Conservation (phyloP, 92 coral and sea anemone species). For the Parazoanthus swiftii region DNA sequence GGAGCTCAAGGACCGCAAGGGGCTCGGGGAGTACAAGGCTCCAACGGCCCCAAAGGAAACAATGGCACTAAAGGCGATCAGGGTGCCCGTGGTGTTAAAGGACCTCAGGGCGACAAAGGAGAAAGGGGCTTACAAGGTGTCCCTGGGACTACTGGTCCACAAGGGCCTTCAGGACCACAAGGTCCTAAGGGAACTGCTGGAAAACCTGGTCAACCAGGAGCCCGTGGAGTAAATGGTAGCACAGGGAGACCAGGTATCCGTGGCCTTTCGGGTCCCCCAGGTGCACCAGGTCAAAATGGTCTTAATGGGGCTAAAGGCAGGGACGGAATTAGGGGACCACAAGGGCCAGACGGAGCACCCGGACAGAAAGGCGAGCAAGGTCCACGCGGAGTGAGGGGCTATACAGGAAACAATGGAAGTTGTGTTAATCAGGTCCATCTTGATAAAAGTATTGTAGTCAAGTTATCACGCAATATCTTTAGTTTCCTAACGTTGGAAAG, state of each 20-base stretch:
- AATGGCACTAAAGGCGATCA: background rate
- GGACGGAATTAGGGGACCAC: background rate
- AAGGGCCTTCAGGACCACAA: background rate
- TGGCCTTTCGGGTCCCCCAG: background rate
- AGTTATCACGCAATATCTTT: no score
- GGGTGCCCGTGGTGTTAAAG: background rate
- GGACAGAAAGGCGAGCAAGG: conserved; percentile 17
- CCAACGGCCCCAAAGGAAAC: background rate
- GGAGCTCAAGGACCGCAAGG: conserved; percentile 3
- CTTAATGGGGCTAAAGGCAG: background rate
- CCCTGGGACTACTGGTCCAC: background rate
- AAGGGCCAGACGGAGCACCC: background rate
- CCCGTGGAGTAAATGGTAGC: conserved; percentile 2
- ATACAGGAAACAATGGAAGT: background rate
- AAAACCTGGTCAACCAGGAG: background rate
- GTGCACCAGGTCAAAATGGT: background rate
- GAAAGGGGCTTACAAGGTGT: background rate
- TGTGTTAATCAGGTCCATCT: background rate
- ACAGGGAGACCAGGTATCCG: background rate
- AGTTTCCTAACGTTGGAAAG: no score
- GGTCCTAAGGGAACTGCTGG: background rate
- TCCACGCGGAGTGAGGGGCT: background rate
- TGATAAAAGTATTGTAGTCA: background rate
- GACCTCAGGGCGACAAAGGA: background rate
- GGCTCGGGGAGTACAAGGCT: background rate